Evolutionary conservation across 2,113 vertebrate genomes (phyloP), one percentile per base, ranked within the genome.

Genomic region (Marmota flaviventris): DNA sequence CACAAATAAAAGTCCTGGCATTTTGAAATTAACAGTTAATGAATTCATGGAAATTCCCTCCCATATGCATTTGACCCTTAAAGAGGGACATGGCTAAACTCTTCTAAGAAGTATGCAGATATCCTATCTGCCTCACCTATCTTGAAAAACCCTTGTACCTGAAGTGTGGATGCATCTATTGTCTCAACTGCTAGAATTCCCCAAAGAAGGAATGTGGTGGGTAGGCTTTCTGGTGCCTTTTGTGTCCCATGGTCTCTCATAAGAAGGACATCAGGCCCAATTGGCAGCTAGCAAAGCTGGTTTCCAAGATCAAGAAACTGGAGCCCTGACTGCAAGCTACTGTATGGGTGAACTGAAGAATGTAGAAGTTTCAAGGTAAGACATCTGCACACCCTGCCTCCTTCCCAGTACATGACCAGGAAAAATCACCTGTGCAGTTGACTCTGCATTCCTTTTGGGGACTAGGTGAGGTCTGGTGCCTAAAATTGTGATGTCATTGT

Each of bases 111-210:
- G 12, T 0, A 4, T 61, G 11, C 4, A 20, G 11, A 12, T 75
- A 67, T 24, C 2, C 0, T 12, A 5, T 17, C 27, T 94, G 93
- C 8, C 5, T 7, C 0, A 3, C 0, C 3, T 12, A 45, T 24
- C 14, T 63, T 24, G 22, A 88, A 25, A 75, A 8, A 0, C 3
- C 76, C 0, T 2, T 81, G 22, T 9, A 27, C 11, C n/a, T 92
- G 56, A 75, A 75, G 5, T 75, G 65, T 1, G 67, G 67, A 0
- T 69, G 53, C 4, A 2, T 7, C 67, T 92, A 75, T 67, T 81
- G 89, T 67, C 22, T 45, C 45, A 29, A 0, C 0, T 53, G 89
- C 58, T 4, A 6, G 0, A 16, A 29, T 8, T 76, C 69, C 0
- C 48, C 88, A 37, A 12, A 61, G 24, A 58, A 12, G 39, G 67